These are phyloP conservation scores for Ormyrus rosae DNA, from an alignment of 2,888 invertebrate genomes.

Conservation along the genomic window DNA sequence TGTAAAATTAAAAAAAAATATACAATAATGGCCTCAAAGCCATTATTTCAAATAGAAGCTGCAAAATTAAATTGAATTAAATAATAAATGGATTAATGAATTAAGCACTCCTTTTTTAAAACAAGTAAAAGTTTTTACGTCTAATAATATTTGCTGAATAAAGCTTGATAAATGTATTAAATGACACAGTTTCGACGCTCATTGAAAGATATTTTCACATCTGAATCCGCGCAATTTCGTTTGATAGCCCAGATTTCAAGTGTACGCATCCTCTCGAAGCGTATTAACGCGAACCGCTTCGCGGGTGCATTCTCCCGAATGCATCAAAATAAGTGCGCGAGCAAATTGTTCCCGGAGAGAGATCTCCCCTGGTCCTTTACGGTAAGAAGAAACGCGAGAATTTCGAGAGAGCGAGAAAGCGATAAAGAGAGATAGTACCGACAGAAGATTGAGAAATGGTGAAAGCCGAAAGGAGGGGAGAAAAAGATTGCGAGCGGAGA, in stretches of 20 bases:
- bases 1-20: no score
- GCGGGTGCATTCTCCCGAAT: background rate
- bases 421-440: conserved; percentile 43
- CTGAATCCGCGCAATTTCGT: conserved; percentile 21
- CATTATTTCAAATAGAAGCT: no score
- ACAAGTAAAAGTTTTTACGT: no score
- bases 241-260: background rate
- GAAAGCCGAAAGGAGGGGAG: conserved; percentile 27
- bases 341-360: conserved; percentile 43
- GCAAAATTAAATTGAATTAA: no score
- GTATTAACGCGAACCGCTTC: background rate
- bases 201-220: no score
- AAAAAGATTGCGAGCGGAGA: conserved; percentile 10
- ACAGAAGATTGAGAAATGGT: conserved; percentile 46
- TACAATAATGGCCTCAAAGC: no score
- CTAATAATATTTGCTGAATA: no score
- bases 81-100: no score
- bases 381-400: conserved; percentile 63
- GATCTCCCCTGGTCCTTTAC: conserved; percentile 2
- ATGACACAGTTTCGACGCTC: no score
- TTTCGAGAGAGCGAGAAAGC: conserved; percentile 46
- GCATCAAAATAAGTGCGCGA: background rate
- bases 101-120: no score
- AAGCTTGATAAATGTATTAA: no score
- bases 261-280: no score